Conservation (phyloP, 1,140 invertebrate species). For the Drosophila ohnishii region DNA sequence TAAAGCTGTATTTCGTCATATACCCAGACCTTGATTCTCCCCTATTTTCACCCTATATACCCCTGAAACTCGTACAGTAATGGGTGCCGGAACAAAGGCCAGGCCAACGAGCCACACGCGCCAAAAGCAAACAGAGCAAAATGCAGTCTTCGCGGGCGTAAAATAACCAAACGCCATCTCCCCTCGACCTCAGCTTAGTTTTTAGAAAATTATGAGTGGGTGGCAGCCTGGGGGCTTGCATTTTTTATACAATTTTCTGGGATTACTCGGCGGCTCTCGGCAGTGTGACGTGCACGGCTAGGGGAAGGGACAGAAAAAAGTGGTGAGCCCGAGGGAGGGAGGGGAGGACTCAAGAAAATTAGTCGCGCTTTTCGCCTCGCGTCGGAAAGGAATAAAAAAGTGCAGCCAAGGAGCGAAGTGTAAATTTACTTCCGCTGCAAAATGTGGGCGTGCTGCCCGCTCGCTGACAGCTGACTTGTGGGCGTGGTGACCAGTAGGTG, state of each 20-base stretch:
- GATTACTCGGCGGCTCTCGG: constrained; percentile 51
- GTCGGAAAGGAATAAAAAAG: constrained; percentile 76
- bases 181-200: constrained; percentile 28
- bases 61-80: not conserved
- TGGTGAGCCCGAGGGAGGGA: constrained; percentile 6
- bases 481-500: constrained; percentile 40
- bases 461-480: constrained; percentile 52
- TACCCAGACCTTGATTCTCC: not conserved
- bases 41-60: not conserved
- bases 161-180: constrained; percentile 27
- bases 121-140: constrained; percentile 61
- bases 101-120: constrained; percentile 56
- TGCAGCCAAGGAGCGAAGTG: constrained; percentile 63
- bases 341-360: constrained; percentile 62
- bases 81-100: constrained; percentile 49
- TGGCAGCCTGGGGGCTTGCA: constrained; percentile 36
- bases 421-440: constrained; percentile 77
- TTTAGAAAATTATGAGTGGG: constrained; percentile 64
- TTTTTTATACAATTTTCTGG: constrained; percentile 67
- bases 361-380: constrained; percentile 67
- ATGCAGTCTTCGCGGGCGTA: constrained; percentile 44
- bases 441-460: constrained; percentile 51
- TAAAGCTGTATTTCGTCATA: no score
- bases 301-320: constrained; percentile 1
- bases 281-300: not conserved